phyloP scores from a whole-genome alignment of 2,797 vertebrate species.

The Aselliscus stoliczkanus region DNA sequence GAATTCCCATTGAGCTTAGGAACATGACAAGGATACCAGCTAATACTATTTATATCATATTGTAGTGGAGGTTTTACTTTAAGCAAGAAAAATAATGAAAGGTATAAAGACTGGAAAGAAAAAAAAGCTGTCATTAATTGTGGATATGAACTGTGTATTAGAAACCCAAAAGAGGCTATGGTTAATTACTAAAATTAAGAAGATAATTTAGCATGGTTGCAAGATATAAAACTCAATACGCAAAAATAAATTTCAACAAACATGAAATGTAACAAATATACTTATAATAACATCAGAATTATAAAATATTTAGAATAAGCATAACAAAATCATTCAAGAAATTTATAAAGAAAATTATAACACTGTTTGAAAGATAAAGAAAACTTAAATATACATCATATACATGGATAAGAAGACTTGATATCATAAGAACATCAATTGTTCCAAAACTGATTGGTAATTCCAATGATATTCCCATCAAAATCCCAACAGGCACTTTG shows the following conservation, averaged over 20 bases:
- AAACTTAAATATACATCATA: not conserved
- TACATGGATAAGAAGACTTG: not conserved
- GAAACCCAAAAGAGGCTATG: not conserved
- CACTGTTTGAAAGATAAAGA: not conserved
- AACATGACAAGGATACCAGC: not conserved
- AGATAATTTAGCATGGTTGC: not conserved
- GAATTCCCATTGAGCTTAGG: not conserved
- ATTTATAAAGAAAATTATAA: not conserved
- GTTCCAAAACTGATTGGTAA: not conserved
- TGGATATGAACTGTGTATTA: not conserved
- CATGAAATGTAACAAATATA: not conserved
- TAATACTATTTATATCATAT: not conserved
- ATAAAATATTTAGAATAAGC: not conserved
- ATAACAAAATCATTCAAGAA: not conserved
- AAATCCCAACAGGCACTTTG: not conserved
- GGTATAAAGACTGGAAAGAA: not conserved
- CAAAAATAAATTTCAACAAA: slow-evolving; percentile 9
- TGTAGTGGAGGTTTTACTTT: not conserved
- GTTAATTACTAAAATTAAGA: not conserved
- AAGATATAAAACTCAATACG: not conserved
- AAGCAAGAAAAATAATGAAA: not conserved
- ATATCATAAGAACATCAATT: not conserved
- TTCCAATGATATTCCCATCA: not conserved
- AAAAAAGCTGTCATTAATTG: not conserved
- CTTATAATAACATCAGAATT: not conserved